Evolutionary conservation across 92 coral and sea anemone species (phyloP).

Genomic region (Epizoanthus scotinus): DNA sequence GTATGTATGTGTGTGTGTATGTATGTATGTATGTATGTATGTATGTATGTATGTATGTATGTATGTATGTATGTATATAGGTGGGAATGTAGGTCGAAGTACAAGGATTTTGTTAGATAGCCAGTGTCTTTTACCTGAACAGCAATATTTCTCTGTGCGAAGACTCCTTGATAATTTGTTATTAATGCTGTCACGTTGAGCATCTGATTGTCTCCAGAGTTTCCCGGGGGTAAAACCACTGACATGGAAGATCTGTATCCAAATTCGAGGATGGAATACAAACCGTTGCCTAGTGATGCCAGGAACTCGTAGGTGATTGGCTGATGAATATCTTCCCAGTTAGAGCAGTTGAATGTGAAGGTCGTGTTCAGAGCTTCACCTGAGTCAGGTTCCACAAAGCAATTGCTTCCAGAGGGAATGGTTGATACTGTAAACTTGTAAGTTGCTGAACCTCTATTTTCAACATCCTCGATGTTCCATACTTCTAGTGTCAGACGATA

Average conservation of each 20-base stretch:
- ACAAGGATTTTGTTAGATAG: too few relatives aligned
- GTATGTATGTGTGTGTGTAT: neutral
- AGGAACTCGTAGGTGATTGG: conserved; percentile 38
- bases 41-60: too few relatives aligned
- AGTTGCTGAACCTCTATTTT: neutral
- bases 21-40: too few relatives aligned
- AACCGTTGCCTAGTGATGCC: conserved; percentile 38
- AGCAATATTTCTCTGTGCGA: neutral
- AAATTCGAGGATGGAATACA: conserved; percentile 33
- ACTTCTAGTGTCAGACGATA: conserved; percentile 14
- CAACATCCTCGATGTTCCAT: neutral
- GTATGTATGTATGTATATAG: too few relatives aligned
- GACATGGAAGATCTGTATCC: conserved; percentile 2
- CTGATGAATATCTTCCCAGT: conserved; percentile 17
- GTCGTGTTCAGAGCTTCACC: neutral
- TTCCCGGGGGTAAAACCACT: conserved; percentile 21
- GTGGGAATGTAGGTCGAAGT: too few relatives aligned
- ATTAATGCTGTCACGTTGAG: conserved; percentile 26
- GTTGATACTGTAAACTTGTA: conserved; percentile 22
- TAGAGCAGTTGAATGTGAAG: conserved; percentile 13
- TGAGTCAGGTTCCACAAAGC: neutral
- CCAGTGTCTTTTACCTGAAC: conserved; percentile 12
- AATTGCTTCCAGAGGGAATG: conserved; percentile 15
- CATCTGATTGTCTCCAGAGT: conserved; percentile 7
- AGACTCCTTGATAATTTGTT: conserved; percentile 27